Evolutionary conservation across 2,113 vertebrate species (phyloP).

Genomic region (Lethenteron camtschaticum): DNA sequence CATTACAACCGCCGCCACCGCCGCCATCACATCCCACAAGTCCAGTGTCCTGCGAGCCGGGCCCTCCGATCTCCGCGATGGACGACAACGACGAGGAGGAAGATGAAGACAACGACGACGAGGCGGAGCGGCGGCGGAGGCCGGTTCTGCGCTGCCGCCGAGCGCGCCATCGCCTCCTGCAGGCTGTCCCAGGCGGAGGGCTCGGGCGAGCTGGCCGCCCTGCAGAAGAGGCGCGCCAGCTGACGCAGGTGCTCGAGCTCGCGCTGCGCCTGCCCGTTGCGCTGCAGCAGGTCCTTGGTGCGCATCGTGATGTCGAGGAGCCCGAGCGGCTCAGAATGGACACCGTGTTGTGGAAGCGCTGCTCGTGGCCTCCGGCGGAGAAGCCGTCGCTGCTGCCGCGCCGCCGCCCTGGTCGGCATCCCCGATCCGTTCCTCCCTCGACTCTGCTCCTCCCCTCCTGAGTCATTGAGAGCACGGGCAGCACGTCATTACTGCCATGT

Average conservation of each 20-base stretch:
- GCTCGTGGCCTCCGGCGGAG: constrained; percentile 12
- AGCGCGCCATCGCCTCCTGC: constrained; percentile 16
- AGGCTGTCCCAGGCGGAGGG: constrained; percentile 15
- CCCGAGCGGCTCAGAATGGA: constrained; percentile 23
- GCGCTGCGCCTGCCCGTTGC: constrained; percentile 18
- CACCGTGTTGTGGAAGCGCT: constrained; percentile 25
- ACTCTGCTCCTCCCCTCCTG: too few relatives aligned
- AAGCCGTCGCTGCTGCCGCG: neutral
- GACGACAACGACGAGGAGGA: too few relatives aligned
- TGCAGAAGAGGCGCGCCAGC: constrained; percentile 24
- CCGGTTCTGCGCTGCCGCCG: too few relatives aligned
- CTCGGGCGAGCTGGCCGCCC: constrained; percentile 10
- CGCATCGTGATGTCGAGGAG: constrained; percentile 26
- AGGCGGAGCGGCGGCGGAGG: too few relatives aligned
- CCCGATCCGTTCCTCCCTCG: too few relatives aligned
- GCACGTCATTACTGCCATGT: too few relatives aligned
- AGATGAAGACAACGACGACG: too few relatives aligned
- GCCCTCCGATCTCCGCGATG: too few relatives aligned
- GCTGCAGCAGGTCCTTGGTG: constrained; percentile 26
- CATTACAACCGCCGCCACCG: too few relatives aligned
- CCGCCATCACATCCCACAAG: too few relatives aligned
- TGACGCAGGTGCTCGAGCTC: constrained; percentile 23
- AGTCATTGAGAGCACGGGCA: too few relatives aligned
- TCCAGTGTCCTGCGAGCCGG: too few relatives aligned
- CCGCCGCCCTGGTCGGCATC: neutral